Base-by-base conservation (phyloP, 2,888 invertebrate genomes). In the Nomada ferruginata region DNA sequence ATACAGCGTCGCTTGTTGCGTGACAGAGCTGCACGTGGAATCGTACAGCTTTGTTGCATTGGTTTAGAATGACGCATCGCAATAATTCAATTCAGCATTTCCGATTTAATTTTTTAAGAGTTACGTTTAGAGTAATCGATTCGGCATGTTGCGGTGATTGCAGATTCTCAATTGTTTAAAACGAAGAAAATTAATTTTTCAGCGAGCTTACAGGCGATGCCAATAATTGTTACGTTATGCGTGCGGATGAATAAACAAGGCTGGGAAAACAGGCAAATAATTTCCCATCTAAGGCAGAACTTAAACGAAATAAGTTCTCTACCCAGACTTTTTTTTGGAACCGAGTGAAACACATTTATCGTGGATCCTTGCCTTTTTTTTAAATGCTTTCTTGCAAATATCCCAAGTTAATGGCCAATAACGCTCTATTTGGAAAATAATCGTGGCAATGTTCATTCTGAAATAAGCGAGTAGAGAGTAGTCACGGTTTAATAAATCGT, bases 351-450 rank as follows among this genome's bases (percentile, higher is more conserved):
- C 11, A 7, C 26, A 36, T 7, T 36, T 36, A 36, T 36, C 36
- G 36, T 36, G 36, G 36, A 9, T 7, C 36, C 36, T 0, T 36
- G 36, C 36, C 36, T 36, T 7, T 7, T 7, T 2, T 52, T n/a
- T 52, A n/a, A 2, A 59, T 10, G 11, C 15, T 50, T 26, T 2
- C 42, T 23, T 18, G 1, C 29, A 3, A 29, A 76, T 55, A 55
- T 63, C 36, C 71, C 15, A 1, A n/a, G 23, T 65, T 61, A 60
- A 70, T 20, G 11, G 9, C 20, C 15, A 53, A 53, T 71, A 47
- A 76, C 47, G 52, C 63, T 76, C 23, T 36, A 63, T 63, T 55
- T 72, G 47, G 63, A 63, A 76, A 63, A 76, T 72, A 65, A 73
- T 47, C 65, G n/a, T 65, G 42, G 59, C 20, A 36, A 57, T 26